Percentiles rank a stretch among this genome's conserved stretches.
phyloP scores from a whole-genome alignment of 2,797 vertebrate genomes.

The Falco cherrug region DNA sequence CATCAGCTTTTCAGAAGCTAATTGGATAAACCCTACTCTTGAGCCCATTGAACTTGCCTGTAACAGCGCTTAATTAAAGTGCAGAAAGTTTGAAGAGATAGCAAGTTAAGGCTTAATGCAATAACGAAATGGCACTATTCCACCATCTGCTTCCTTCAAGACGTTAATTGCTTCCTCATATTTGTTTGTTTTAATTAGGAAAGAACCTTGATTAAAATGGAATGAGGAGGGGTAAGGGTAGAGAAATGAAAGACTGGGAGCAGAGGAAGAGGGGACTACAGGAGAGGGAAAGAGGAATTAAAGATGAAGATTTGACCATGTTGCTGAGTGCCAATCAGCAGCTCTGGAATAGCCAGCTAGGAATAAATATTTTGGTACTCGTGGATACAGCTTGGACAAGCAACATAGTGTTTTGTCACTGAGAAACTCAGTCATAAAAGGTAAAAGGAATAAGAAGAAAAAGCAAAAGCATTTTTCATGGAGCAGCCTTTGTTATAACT shows the following conservation, averaged over 20 bases:
- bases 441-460: neutral
- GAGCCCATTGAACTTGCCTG: slow-evolving; percentile 75
- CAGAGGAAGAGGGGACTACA: neutral
- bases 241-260: slow-evolving; percentile 32
- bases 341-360: neutral
- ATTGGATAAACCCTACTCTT: slow-evolving; percentile 72
- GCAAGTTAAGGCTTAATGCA: slow-evolving; percentile 77
- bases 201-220: slow-evolving; percentile 75
- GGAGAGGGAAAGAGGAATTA: neutral
- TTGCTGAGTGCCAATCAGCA: neutral
- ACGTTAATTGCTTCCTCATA: slow-evolving; percentile 79
- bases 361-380: neutral
- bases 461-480: neutral
- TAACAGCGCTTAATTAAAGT: slow-evolving; percentile 79
- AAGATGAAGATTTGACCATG: neutral
- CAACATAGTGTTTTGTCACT: neutral
- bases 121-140: slow-evolving; percentile 74
- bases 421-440: neutral
- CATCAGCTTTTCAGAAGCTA: slow-evolving; percentile 64
- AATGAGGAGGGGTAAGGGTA: slow-evolving; percentile 54
- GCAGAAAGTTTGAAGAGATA: slow-evolving; percentile 78
- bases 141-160: slow-evolving; percentile 77
- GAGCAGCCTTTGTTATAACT: neutral
- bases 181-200: slow-evolving; percentile 84
- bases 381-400: neutral